Evolutionary conservation across 2,113 vertebrate genomes (phyloP).

Genomic region (Sula dactylatra): DNA sequence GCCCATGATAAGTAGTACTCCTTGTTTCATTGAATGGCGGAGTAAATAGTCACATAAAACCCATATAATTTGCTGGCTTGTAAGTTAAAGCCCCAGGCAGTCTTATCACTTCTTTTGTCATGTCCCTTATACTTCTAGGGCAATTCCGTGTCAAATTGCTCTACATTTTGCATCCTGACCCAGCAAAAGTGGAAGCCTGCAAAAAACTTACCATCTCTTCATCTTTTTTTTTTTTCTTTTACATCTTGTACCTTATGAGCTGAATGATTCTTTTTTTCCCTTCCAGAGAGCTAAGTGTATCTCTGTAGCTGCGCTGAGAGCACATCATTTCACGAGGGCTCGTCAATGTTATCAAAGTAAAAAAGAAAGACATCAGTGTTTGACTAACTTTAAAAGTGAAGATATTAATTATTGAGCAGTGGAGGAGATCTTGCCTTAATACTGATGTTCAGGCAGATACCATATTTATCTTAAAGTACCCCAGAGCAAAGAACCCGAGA

Average conservation of each 20-base stretch:
- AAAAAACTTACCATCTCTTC: not conserved
- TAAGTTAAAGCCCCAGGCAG: constrained; percentile 69
- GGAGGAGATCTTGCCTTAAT: constrained; percentile 11
- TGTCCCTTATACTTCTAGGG: constrained; percentile 49
- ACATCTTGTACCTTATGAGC: not conserved
- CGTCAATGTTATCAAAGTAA: not conserved
- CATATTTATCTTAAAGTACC: constrained; percentile 69
- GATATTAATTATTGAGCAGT: constrained; percentile 46
- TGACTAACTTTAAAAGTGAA: constrained; percentile 46
- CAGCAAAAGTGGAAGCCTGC: constrained; percentile 6
- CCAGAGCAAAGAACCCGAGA: constrained; percentile 62
- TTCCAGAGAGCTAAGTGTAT: not conserved
- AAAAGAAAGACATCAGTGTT: not conserved
- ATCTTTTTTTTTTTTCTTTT: not conserved
- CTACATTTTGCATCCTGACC: constrained; percentile 9
- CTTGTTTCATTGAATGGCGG: constrained; percentile 49
- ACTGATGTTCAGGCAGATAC: constrained; percentile 46
- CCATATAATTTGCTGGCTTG: constrained; percentile 65
- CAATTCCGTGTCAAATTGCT: constrained; percentile 59
- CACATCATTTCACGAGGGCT: not conserved
- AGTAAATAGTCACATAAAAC: constrained; percentile 69
- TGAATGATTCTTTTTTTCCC: not conserved
- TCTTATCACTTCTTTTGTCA: constrained; percentile 57
- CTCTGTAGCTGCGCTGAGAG: not conserved
- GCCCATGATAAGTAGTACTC: constrained; percentile 6